Base-by-base conservation (phyloP, 2,797 vertebrate genomes). In the Nyctibius grandis region DNA sequence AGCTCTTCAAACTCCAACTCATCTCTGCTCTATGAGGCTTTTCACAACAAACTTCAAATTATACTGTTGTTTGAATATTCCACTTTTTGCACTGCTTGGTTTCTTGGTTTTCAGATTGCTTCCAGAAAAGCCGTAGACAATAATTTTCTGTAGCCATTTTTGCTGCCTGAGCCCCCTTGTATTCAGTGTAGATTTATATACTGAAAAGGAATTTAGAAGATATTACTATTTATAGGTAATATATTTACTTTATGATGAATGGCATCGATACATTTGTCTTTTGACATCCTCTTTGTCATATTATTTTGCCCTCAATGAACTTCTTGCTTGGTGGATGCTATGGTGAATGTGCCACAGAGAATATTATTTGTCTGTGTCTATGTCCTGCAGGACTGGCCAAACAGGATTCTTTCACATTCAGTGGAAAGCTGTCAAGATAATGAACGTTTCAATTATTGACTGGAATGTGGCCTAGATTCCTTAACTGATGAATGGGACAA, bases 391-490 rank as follows among this genome's bases (percentile, higher is more conserved):
- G 85, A 91, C 95, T 88, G 81, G 91, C 34, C 64, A 36, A 85
- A 72, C 92, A 25, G 34, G 93, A 93, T 93, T 95, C 78, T 81
- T 93, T 47, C 72, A 63, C 29, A 36, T 88, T 83, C 81, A 72
- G 72, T 34, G 60, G 81, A 95, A 95, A 88, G 78, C 85, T 87
- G 85, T 91, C 89, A 83, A 83, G 95, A 91, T 82, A 96, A 96
- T 96, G 92, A 91, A 93, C 22, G 13, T 91, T 94, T 95, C 84
- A 89, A 80, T 92, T 88, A 91, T 83, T 91, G 92, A 88, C 91
- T 88, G 92, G 93, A 92, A 93, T 72, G 57, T 4, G 11, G 48
- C 78, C 95, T 92, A 67, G 42, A 94, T 95, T 89, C 56, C 80
- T 92, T 68, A 85, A 65, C 64, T 61, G 72, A 82, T 75, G 68